These are phyloP conservation scores for Metellina segmentata DNA, from an alignment of 2,888 invertebrate genomes.

Conservation along the genomic window DNA sequence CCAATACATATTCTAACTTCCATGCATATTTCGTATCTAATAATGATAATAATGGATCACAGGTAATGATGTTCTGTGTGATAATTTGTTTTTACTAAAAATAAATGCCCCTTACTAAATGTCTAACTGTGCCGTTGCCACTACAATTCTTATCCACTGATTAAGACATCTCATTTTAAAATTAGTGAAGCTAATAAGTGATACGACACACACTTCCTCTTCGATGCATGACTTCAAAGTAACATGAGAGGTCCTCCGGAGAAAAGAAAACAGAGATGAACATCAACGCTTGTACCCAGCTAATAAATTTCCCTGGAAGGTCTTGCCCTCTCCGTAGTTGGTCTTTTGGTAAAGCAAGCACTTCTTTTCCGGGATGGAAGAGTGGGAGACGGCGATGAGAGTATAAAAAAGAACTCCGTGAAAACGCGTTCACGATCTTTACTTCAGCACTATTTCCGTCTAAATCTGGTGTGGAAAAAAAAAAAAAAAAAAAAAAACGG, in stretches of 20 bases:
- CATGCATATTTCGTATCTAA: no score
- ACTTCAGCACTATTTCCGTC: conserved; percentile 55
- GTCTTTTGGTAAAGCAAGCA: not conserved
- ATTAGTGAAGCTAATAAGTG: not conserved
- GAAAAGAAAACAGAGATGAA: not conserved
- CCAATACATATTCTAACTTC: no score
- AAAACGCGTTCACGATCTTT: not conserved
- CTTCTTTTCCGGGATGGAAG: not conserved
- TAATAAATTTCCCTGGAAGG: not conserved
- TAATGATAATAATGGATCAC: no score
- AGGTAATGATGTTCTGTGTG: no score
- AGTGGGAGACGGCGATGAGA: not conserved
- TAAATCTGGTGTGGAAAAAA: conserved; percentile 32
- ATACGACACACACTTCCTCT: not conserved
- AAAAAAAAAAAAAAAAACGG: not conserved
- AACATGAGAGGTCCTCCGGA: not conserved
- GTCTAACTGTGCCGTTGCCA: no score
- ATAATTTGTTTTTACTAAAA: no score
- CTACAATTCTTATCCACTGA: not conserved
- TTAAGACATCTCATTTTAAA: not conserved
- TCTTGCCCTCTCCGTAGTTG: not conserved
- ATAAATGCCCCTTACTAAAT: no score
- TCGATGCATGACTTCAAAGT: not conserved
- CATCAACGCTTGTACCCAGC: not conserved
- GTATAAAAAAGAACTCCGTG: not conserved